These are phyloP conservation scores for Siphlonurus alternatus DNA, from an alignment of 2,888 invertebrate genomes.

Conservation along the genomic window DNA sequence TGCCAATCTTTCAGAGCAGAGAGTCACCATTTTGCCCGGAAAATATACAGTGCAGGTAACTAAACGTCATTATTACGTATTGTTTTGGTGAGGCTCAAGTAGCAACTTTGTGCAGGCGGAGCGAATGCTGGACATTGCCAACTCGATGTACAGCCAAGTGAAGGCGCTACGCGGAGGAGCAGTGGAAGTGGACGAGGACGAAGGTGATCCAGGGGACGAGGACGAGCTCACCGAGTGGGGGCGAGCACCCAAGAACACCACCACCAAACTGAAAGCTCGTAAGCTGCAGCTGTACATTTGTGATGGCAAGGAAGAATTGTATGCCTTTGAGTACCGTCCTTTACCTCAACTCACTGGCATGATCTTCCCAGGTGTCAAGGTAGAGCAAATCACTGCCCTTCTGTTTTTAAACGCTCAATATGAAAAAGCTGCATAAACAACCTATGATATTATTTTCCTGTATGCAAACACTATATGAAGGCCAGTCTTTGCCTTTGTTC, in stretches of 20 bases:
- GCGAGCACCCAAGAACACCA: neutral
- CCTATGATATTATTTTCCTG: no score
- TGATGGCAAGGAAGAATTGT: neutral
- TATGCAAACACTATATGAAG: no score
- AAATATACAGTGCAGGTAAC: conserved; percentile 38
- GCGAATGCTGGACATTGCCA: neutral
- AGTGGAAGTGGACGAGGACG: neutral
- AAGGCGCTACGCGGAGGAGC: neutral
- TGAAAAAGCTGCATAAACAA: no score
- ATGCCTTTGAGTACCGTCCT: neutral
- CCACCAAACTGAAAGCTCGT: neutral
- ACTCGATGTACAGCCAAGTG: neutral
- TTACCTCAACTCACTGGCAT: neutral
- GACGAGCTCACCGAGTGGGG: neutral
- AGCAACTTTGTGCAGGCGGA: neutral
- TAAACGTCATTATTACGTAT: neutral
- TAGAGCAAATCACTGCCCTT: no score
- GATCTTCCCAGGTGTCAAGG: neutral
- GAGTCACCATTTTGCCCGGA: conserved; percentile 32
- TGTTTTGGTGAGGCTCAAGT: no score
- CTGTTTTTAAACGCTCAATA: no score
- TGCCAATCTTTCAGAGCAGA: conserved; percentile 29
- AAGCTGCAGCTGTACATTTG: neutral
- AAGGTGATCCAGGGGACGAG: neutral
- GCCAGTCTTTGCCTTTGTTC: no score